Evolutionary conservation across 1,140 invertebrate genomes (phyloP).

Genomic region (Hycleus cichorii): DNA sequence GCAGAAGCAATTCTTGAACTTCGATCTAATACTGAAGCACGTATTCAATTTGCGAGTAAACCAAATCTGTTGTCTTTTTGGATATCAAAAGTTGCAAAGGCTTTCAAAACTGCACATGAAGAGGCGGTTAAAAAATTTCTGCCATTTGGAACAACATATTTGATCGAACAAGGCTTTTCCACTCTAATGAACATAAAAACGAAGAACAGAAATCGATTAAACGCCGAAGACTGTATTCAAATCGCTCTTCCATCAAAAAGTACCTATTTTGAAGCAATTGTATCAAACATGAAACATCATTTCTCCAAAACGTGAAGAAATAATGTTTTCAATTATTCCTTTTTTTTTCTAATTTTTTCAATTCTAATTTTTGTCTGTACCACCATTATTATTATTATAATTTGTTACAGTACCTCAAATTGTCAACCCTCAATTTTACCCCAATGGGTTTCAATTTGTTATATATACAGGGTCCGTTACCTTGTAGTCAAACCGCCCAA

Average conservation of each 20-base stretch:
- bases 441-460: no score
- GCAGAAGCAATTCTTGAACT: conserved; percentile 27
- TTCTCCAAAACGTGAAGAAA: no score
- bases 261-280: no score
- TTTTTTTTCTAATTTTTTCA: no score
- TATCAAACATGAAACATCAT: no score
- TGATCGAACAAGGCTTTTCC: conserved; percentile 6
- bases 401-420: no score
- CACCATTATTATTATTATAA: no score
- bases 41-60: conserved; percentile 23
- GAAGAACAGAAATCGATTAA: background rate
- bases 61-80: conserved; percentile 17
- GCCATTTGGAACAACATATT: conserved; percentile 2
- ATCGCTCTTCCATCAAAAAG: background rate
- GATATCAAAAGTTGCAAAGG: conserved; percentile 23
- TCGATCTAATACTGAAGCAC: conserved; percentile 26
- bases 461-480: no score
- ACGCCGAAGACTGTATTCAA: background rate
- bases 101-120: conserved; percentile 23
- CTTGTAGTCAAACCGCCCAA: no score
- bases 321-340: no score
- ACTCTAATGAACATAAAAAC: background rate
- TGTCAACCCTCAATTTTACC: no score
- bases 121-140: conserved; percentile 22
- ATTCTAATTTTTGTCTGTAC: no score